Conservation (phyloP, 2,113 vertebrate genomes). For the Gallinago jamesoni region DNA sequence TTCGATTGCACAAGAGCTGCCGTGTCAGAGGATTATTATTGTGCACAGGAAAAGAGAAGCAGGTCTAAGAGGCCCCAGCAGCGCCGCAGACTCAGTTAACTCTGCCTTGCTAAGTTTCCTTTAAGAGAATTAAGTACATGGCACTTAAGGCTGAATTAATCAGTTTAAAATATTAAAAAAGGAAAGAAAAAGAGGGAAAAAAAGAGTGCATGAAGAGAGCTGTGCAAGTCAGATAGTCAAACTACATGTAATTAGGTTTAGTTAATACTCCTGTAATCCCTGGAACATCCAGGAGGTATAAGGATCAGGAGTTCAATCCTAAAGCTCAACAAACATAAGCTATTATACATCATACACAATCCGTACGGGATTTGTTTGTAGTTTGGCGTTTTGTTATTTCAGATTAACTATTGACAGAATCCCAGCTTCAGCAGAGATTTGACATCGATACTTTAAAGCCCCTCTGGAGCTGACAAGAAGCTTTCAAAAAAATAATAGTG, state of each 20-base stretch:
- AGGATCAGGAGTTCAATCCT: constrained; percentile 66
- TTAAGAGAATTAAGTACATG: background rate
- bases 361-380: constrained; percentile 41
- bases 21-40: background rate
- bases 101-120: background rate
- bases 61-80: background rate
- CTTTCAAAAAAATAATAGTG: background rate
- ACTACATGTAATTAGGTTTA: constrained; percentile 72
- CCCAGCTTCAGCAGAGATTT: constrained; percentile 14
- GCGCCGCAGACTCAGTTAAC: background rate
- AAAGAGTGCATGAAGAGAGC: constrained; percentile 53
- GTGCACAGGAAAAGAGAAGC: background rate
- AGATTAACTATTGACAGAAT: constrained; percentile 62
- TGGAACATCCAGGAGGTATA: constrained; percentile 64
- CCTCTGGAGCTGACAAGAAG: constrained; percentile 10
- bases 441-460: constrained; percentile 52
- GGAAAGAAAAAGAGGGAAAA: constrained; percentile 37
- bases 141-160: constrained; percentile 58
- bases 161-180: constrained; percentile 61
- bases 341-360: constrained; percentile 37
- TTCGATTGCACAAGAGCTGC: background rate
- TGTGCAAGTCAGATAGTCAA: constrained; percentile 67
- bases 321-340: constrained; percentile 71
- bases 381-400: constrained; percentile 41
- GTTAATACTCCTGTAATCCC: constrained; percentile 77